Evolutionary conservation across 2,888 invertebrate genomes (phyloP).

Genomic region (Mycalesis mineus): DNA sequence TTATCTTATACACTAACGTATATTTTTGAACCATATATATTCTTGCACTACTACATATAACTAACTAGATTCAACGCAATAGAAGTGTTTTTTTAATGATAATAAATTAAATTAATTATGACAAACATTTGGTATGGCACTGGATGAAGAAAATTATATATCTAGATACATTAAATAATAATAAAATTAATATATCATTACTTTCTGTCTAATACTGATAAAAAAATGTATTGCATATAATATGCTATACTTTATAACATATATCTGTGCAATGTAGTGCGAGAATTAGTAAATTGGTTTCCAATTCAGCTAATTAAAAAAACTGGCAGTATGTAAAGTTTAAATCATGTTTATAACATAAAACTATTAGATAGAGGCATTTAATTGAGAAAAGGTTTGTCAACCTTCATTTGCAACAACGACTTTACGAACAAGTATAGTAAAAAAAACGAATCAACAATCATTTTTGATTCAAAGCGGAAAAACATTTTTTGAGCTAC

Average conservation of each 20-base stretch:
- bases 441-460: not conserved
- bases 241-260: too few species aligned
- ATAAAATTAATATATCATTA: not conserved
- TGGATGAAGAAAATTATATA: conserved; percentile 26
- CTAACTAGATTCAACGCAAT: conserved; percentile 6
- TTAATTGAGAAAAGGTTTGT: too few species aligned
- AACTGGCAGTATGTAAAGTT: too few species aligned
- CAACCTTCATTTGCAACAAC: too few species aligned
- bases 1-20: not conserved
- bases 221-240: too few species aligned
- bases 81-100: not conserved
- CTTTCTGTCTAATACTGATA: not conserved
- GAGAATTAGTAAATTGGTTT: not conserved
- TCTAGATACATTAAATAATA: not conserved
- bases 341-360: too few species aligned
- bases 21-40: not conserved
- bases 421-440: too few species aligned
- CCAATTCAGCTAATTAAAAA: too few species aligned
- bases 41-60: not conserved
- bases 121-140: conserved; percentile 38
- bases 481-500: not conserved
- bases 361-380: too few species aligned
- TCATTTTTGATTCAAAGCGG: too few species aligned
- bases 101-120: conserved; percentile 2
- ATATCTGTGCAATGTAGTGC: too few species aligned